Conservation (phyloP, 2,888 invertebrate genomes). For the Lasioglossum vierecki region DNA sequence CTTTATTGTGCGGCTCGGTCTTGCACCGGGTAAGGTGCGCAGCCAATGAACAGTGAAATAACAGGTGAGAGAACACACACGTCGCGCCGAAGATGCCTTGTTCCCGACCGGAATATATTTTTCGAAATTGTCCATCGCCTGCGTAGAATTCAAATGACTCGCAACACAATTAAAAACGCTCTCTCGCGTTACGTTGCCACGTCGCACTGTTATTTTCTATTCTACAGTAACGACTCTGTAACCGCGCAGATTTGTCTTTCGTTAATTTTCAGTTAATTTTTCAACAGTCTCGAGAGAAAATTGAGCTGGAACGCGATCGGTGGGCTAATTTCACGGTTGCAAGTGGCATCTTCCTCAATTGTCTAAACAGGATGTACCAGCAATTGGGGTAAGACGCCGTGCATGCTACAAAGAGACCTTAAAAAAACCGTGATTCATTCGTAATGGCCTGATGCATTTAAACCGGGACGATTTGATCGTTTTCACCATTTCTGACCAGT, state of each 20-base stretch:
- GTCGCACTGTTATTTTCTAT: background rate
- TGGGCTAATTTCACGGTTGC: background rate
- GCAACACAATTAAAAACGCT: background rate
- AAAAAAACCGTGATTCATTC: constrained; percentile 15
- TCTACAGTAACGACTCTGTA: background rate
- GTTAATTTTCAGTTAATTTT: background rate
- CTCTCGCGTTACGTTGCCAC: background rate
- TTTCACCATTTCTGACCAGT: background rate
- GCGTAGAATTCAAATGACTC: background rate
- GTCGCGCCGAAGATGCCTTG: constrained; percentile 20
- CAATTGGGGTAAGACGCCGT: constrained; percentile 19
- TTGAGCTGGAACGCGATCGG: background rate
- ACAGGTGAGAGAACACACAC: constrained; percentile 58
- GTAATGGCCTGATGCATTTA: constrained; percentile 13
- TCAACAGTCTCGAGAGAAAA: background rate
- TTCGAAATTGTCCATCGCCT: background rate
- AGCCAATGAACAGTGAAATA: constrained; percentile 55
- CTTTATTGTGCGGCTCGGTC: constrained; percentile 48
- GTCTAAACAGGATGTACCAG: constrained; percentile 12
- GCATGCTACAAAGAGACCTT: background rate
- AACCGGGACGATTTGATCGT: constrained; percentile 8
- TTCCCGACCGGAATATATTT: constrained; percentile 13
- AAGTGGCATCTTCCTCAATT: constrained; percentile 29
- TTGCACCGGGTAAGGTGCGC: constrained; percentile 46
- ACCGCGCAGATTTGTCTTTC: background rate